A percentile compares a stretch with the other conserved stretches of the same genome.
Conservation (phyloP, 1,140 invertebrate species). For the Pinna nobilis region DNA sequence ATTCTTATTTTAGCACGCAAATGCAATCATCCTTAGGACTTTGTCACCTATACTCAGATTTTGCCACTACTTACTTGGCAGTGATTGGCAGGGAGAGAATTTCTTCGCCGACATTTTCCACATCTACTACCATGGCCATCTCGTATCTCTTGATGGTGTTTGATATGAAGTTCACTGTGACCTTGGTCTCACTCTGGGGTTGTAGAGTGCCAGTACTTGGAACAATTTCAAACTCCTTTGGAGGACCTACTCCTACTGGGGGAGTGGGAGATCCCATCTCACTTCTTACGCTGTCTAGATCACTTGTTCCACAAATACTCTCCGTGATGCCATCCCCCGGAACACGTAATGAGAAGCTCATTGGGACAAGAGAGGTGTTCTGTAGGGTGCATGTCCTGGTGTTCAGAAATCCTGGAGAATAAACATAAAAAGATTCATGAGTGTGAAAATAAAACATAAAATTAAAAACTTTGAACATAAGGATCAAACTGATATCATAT, state of each 20-base stretch:
- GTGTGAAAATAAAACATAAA: too few relatives aligned
- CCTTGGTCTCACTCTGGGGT: conserved; percentile 69
- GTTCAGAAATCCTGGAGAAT: conserved; percentile 65
- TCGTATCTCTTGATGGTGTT: conserved; percentile 74
- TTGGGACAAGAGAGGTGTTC: conserved; percentile 74
- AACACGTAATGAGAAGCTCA: conserved; percentile 71
- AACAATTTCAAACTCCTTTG: conserved; percentile 73
- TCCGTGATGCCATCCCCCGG: conserved; percentile 67
- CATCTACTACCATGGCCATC: conserved; percentile 72
- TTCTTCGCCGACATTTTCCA: conserved; percentile 73
- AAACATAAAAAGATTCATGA: conserved; percentile 11
- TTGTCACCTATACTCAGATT: too few relatives aligned
- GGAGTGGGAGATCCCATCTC: conserved; percentile 38
- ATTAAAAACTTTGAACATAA: background rate
- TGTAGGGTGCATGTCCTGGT: conserved; percentile 62
- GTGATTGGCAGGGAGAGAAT: conserved; percentile 71
- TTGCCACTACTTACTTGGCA: conserved; percentile 65
- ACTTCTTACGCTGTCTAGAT: conserved; percentile 49
- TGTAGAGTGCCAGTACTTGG: conserved; percentile 69
- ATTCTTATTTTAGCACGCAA: too few relatives aligned
- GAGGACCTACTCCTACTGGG: conserved; percentile 38
- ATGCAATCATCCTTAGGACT: too few relatives aligned
- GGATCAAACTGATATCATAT: too few relatives aligned
- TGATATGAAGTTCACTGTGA: conserved; percentile 71
- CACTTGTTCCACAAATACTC: conserved; percentile 61